These are phyloP conservation scores for Drosophila pseudotakahashii DNA, from an alignment of 2,888 invertebrate genomes.

Conservation along the genomic window DNA sequence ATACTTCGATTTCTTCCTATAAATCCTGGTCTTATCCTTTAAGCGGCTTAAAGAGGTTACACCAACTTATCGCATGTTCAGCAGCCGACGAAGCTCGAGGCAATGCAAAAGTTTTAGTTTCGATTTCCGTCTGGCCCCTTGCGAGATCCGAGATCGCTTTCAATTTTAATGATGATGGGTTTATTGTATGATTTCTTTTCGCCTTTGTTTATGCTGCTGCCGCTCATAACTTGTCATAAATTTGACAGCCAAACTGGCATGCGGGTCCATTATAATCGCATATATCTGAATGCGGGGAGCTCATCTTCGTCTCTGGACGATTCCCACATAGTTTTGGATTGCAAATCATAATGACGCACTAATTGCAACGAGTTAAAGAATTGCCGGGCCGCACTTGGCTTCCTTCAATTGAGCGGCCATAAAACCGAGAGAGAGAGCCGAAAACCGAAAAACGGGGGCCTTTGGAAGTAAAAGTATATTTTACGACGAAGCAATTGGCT, in stretches of 20 bases:
- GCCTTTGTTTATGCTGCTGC: constrained; percentile 68
- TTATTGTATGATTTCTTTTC: constrained; percentile 42
- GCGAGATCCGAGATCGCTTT: constrained; percentile 38
- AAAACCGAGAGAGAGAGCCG: constrained; percentile 45
- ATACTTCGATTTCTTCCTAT: constrained; percentile 47
- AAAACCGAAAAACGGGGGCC: constrained; percentile 25
- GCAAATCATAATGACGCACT: constrained; percentile 78
- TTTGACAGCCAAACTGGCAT: constrained; percentile 67
- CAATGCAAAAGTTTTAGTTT: constrained; percentile 35
- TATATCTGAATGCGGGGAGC: constrained; percentile 25
- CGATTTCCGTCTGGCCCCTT: constrained; percentile 35
- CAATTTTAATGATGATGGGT: constrained; percentile 46
- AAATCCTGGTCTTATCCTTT: constrained; percentile 43
- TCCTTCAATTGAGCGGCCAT: constrained; percentile 64
- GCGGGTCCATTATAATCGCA: constrained; percentile 65
- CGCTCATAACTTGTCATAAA: constrained; percentile 79
- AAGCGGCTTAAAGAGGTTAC: constrained; percentile 67
- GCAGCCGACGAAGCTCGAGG: constrained; percentile 41
- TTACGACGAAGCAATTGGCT: constrained; percentile 74
- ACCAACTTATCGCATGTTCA: constrained; percentile 64
- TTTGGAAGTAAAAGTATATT: constrained; percentile 39
- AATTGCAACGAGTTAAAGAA: constrained; percentile 64
- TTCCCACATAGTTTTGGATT: constrained; percentile 75
- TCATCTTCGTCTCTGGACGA: constrained; percentile 19
- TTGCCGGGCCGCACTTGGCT: constrained; percentile 30